Percentiles rank a stretch among this genome's conserved stretches.
phyloP scores from a whole-genome alignment of 2,113 vertebrate species.

The Anhinga rufa region DNA sequence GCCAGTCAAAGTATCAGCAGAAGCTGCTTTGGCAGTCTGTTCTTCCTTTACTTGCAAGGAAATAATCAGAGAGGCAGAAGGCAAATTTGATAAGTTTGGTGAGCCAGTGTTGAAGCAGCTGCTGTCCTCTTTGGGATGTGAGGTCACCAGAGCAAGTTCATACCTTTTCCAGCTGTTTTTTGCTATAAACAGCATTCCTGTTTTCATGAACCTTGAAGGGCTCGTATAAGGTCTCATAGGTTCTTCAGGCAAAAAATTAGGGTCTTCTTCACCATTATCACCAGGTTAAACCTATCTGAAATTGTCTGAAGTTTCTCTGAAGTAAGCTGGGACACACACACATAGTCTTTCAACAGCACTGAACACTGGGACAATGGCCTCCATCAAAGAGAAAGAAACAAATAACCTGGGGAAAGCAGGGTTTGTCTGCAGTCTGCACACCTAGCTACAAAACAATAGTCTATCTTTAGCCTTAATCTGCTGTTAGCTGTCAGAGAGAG shows the following conservation, averaged over 20 bases:
- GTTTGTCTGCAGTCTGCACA: neutral
- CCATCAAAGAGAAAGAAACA: neutral
- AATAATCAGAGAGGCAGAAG: neutral
- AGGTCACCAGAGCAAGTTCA: neutral
- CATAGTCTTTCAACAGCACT: neutral
- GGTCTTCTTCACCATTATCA: neutral
- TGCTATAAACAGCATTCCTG: neutral
- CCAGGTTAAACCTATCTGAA: neutral
- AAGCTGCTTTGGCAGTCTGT: neutral
- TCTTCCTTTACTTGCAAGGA: neutral
- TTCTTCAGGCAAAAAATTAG: neutral
- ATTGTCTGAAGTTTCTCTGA: neutral
- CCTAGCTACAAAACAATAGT: neutral
- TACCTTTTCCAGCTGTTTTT: neutral
- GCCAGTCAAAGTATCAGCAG: neutral
- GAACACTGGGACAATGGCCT: neutral
- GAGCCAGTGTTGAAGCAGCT: rapidly evolving
- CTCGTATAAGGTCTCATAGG: neutral
- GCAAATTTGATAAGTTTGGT: neutral
- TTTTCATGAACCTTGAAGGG: neutral
- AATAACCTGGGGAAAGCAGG: neutral
- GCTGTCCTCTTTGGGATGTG: neutral
- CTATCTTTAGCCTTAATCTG: neutral
- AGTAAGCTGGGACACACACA: neutral
- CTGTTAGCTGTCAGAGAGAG: neutral